A percentile compares a stretch with the other conserved stretches of the same genome.
phyloP scores from a whole-genome alignment of 1,140 invertebrate genomes.

The Drosophila parvula region DNA sequence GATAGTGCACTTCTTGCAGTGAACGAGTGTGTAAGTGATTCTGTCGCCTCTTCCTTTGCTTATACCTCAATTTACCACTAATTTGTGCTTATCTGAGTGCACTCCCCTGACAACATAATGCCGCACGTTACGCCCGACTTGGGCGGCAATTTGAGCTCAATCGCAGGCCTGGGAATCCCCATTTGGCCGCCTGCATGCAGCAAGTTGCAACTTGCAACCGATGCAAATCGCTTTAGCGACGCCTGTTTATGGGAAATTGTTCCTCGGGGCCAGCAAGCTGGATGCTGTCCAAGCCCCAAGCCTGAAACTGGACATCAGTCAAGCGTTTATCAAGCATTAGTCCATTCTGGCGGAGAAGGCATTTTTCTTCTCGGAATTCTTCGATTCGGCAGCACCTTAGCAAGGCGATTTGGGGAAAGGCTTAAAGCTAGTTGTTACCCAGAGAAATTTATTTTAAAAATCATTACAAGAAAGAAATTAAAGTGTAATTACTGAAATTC shows the following conservation, averaged over 20 bases:
- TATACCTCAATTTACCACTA: slow-evolving; percentile 80
- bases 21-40: slow-evolving; percentile 4
- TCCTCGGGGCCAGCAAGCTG: slow-evolving; percentile 21
- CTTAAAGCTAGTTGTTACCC: neutral
- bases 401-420: neutral
- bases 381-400: neutral
- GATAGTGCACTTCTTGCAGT: slow-evolving; percentile 8
- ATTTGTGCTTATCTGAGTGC: slow-evolving; percentile 69
- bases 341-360: neutral
- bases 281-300: neutral
- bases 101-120: slow-evolving; percentile 24
- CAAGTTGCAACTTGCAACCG: slow-evolving; percentile 26
- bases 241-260: slow-evolving; percentile 73
- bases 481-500: too few species aligned
- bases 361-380: slow-evolving; percentile 14
- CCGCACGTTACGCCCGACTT: slow-evolving; percentile 47
- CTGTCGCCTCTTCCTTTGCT: slow-evolving; percentile 7
- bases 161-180: slow-evolving; percentile 13
- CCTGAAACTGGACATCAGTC: slow-evolving; percentile 23
- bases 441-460: neutral
- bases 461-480: neutral
- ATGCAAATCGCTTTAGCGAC: slow-evolving; percentile 73
- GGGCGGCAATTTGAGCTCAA: slow-evolving; percentile 21
- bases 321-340: slow-evolving; percentile 41
- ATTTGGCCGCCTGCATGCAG: neutral